These are phyloP conservation scores for Meleagris gallopavo DNA, from an alignment of 2,113 vertebrate species.

Conservation along the genomic window DNA sequence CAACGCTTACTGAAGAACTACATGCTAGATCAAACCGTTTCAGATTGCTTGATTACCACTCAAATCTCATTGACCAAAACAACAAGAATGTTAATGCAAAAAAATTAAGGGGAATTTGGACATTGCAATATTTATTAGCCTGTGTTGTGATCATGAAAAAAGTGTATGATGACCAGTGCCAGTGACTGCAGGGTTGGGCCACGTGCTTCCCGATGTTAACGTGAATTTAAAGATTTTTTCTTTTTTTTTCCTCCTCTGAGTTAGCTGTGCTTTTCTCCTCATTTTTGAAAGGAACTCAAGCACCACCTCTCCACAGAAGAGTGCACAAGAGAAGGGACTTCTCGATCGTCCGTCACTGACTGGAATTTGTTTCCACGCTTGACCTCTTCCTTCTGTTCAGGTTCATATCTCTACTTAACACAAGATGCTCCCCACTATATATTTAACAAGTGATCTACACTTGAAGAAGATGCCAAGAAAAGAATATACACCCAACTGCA, in stretches of 20 bases:
- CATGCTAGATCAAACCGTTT: background rate
- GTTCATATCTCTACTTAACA: slow-evolving; percentile 67
- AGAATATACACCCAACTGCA: background rate
- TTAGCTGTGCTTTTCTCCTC: slow-evolving; percentile 14
- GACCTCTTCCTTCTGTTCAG: slow-evolving; percentile 69
- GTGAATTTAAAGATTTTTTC: background rate
- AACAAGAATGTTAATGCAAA: background rate
- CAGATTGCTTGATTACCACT: background rate
- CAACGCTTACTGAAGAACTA: background rate
- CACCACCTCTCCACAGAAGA: slow-evolving; percentile 38
- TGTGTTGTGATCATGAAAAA: background rate
- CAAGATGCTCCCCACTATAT: slow-evolving; percentile 55
- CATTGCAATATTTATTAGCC: background rate
- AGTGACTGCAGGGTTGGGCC: background rate
- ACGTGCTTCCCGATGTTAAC: background rate
- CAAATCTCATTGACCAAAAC: background rate
- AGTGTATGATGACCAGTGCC: background rate
- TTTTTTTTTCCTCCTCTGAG: background rate
- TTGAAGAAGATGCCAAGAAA: slow-evolving; percentile 30
- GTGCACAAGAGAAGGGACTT: slow-evolving; percentile 24
- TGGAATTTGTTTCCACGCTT: slow-evolving; percentile 69
- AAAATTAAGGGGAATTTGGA: background rate
- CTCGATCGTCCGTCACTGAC: slow-evolving; percentile 35
- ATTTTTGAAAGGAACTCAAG: slow-evolving; percentile 58
- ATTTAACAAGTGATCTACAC: slow-evolving; percentile 55